These are phyloP conservation scores for Caenorhabditis uteleia DNA, from an alignment of 2,888 invertebrate species.

Conservation along the genomic window DNA sequence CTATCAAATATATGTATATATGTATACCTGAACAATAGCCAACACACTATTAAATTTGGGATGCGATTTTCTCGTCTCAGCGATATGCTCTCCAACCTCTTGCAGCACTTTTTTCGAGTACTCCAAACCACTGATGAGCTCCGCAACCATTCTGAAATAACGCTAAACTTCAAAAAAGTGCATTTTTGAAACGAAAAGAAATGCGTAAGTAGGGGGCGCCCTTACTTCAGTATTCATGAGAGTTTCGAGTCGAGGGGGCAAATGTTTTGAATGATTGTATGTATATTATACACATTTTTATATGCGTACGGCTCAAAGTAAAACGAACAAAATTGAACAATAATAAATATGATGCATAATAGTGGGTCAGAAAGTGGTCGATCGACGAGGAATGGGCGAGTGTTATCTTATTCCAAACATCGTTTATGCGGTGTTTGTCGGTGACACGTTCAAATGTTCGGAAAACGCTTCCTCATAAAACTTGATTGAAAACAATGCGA, in stretches of 20 bases:
- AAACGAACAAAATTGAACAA: neutral
- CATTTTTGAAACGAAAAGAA: conserved; percentile 3
- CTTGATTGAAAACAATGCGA: no score
- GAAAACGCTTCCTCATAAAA: no score
- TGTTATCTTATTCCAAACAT: no score
- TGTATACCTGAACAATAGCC: conserved; percentile 80
- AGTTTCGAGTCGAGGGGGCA: no score
- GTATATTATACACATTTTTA: neutral
- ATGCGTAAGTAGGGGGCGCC: no score
- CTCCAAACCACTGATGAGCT: conserved; percentile 66
- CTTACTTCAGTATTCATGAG: no score
- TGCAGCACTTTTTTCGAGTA: conserved; percentile 75
- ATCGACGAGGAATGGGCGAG: no score
- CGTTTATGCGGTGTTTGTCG: no score
- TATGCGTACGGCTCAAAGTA: neutral
- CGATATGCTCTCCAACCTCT: conserved; percentile 77
- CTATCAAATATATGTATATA: neutral
- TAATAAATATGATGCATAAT: no score
- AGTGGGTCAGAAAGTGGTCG: no score
- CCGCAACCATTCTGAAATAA: conserved; percentile 49
- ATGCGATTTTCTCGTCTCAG: conserved; percentile 70
- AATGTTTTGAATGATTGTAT: neutral
- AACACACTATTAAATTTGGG: conserved; percentile 79
- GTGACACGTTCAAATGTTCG: no score
- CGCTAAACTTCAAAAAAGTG: neutral